phyloP scores from a whole-genome alignment of 2,797 vertebrate species.

The Decapterus maruadsi region DNA sequence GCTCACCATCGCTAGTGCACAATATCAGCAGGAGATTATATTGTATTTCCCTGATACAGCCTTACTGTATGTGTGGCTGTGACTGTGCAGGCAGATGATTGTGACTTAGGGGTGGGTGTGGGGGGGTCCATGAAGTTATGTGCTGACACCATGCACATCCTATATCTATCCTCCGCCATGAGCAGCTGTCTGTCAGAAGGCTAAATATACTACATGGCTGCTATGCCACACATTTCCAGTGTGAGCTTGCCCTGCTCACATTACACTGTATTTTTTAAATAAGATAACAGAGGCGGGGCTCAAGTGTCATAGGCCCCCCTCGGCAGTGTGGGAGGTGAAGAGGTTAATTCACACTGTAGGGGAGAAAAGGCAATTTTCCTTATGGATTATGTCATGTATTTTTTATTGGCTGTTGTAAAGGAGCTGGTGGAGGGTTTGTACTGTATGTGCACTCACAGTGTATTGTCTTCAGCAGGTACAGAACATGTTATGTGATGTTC shows the following conservation, averaged over 20 bases:
- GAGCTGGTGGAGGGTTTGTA: slow-evolving; percentile 3
- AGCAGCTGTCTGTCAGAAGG: slow-evolving; percentile 67
- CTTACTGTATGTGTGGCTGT: not conserved
- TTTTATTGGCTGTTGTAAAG: slow-evolving; percentile 43
- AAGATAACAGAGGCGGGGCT: slow-evolving; percentile 64
- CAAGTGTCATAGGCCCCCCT: slow-evolving; percentile 55
- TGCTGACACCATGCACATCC: slow-evolving; percentile 54
- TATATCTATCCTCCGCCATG: slow-evolving; percentile 48
- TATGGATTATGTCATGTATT: slow-evolving; percentile 67
- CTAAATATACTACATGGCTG: slow-evolving; percentile 74
- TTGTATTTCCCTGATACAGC: not conserved
- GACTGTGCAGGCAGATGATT: not conserved
- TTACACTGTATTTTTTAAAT: slow-evolving; percentile 78
- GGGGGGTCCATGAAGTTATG: slow-evolving; percentile 23
- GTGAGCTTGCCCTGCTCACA: slow-evolving; percentile 50
- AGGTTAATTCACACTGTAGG: slow-evolving; percentile 35
- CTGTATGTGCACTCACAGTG: slow-evolving; percentile 9
- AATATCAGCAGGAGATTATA: not conserved
- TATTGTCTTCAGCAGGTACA: not conserved
- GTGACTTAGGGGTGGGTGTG: not conserved
- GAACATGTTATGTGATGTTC: not conserved
- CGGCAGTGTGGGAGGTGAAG: slow-evolving; percentile 23
- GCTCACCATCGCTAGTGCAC: slow-evolving; percentile 21
- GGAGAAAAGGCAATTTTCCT: slow-evolving; percentile 61
- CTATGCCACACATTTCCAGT: slow-evolving; percentile 45